Conservation (phyloP, 2,797 vertebrate species). For the Hylomyscus alleni region DNA sequence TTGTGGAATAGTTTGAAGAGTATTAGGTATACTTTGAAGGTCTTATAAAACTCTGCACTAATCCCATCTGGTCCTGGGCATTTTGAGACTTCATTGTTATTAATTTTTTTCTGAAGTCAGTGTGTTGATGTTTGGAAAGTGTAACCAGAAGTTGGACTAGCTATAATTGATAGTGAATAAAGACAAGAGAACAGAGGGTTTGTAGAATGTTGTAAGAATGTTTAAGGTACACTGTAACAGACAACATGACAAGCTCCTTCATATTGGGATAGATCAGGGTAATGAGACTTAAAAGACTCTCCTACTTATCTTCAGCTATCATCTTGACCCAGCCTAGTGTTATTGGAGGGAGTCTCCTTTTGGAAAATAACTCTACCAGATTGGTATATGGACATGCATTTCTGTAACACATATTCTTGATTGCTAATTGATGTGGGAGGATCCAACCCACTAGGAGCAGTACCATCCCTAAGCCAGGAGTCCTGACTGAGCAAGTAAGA, state of each 20-base stretch:
- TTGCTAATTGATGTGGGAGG: no score
- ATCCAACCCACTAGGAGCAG: no score
- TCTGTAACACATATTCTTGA: no score
- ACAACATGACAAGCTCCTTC: no score
- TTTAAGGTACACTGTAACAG: neutral
- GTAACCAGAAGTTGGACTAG: neutral
- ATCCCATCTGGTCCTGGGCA: no score
- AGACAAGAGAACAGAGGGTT: neutral
- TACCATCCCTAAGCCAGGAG: neutral
- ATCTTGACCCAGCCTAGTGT: neutral
- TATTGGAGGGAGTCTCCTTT: neutral
- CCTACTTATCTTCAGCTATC: neutral
- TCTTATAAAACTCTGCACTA: no score
- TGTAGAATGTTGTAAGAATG: neutral
- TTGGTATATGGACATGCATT: neutral
- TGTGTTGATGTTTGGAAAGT: neutral
- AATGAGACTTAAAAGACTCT: neutral
- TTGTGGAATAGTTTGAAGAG: no score
- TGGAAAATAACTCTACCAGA: neutral
- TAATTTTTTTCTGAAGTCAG: constrained; percentile 11
- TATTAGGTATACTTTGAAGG: no score
- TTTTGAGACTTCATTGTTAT: neutral
- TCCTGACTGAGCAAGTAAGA: neutral
- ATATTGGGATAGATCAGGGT: neutral
- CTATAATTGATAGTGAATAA: neutral